These are phyloP conservation scores for Melanotus villosus DNA, from an alignment of 2,888 invertebrate genomes.

Conservation along the genomic window DNA sequence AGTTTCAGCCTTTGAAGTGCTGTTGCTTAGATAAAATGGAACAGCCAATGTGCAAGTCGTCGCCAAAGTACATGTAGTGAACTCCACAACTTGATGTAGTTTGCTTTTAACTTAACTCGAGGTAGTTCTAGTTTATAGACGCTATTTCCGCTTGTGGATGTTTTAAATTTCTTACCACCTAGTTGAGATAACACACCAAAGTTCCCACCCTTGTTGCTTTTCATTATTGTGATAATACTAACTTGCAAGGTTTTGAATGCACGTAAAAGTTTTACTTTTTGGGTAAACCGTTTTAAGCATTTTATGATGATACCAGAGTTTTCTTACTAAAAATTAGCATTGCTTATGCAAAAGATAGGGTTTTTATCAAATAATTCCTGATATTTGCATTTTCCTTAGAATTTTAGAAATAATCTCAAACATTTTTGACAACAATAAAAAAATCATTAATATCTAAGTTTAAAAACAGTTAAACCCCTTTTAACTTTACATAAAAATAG, in stretches of 20 bases:
- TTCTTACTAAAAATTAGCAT: too few relatives aligned
- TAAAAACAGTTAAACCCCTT: too few relatives aligned
- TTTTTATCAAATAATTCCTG: too few relatives aligned
- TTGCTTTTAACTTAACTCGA: constrained; percentile 42
- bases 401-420: too few relatives aligned
- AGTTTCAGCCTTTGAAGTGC: constrained; percentile 8
- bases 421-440: too few relatives aligned
- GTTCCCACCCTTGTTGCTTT: background rate
- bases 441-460: too few relatives aligned
- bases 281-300: too few relatives aligned
- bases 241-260: background rate
- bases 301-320: too few relatives aligned
- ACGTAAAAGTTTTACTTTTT: background rate
- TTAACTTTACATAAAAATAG: too few relatives aligned
- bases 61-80: constrained; percentile 14
- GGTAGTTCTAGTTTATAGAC: constrained; percentile 33
- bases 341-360: too few relatives aligned
- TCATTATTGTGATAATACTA: background rate
- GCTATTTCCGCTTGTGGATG: constrained; percentile 32
- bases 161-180: constrained; percentile 40
- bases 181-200: constrained; percentile 22
- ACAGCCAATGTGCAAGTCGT: constrained; percentile 19
- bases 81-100: constrained; percentile 35
- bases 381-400: too few relatives aligned
- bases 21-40: constrained; percentile 11